Evolutionary conservation across 2,888 invertebrate species (phyloP), one percentile per base, ranked within the genome.

Genomic region (Lasioglossum vierecki): DNA sequence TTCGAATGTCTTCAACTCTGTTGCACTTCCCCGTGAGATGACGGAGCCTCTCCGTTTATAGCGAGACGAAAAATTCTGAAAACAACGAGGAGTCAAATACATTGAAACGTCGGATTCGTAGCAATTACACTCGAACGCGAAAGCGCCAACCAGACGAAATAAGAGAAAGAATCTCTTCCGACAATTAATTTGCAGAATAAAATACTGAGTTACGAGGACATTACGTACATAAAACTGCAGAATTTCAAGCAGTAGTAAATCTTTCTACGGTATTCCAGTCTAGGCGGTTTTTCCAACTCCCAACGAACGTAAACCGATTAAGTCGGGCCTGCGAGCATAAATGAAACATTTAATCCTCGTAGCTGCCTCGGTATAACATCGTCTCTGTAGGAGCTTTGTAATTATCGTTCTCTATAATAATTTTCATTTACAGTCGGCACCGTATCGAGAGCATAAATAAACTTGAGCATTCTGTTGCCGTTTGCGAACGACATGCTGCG

Each of bases 251-350:
- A 53, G 76, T 44, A 44, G 84, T 85, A 85, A 85, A 84, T 85
- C 85, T 84, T 85, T 84, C 85, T 57, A 63, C 76, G 30, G 44
- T 60, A 80, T 80, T 44, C 70, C 74, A 66, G 71, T 41, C 76
- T 85, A 74, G 84, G 60, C 60, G 76, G 85, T 85, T 85, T 85
- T 85, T 84, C 76, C 85, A 84, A 80, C 85, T 84, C 79, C 83
- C 49, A 74, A 75, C 84, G 85, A 85, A 84, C 84, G 76, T 85
- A 85, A 85, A 85, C 85, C 85, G 85, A 85, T 85, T 85, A 85
- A 84, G 85, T 85, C 74, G 85, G 84, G 77, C 73, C 74, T 85
- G 76, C 85, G 76, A 70, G 73, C 79, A 85, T 74, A 85, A 85
- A 85, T 85, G 80, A 85, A 85, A 85, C 76, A 84, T 84, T 85